Conservation (phyloP, 1,140 invertebrate genomes). For the Drosophila nebulosa region DNA sequence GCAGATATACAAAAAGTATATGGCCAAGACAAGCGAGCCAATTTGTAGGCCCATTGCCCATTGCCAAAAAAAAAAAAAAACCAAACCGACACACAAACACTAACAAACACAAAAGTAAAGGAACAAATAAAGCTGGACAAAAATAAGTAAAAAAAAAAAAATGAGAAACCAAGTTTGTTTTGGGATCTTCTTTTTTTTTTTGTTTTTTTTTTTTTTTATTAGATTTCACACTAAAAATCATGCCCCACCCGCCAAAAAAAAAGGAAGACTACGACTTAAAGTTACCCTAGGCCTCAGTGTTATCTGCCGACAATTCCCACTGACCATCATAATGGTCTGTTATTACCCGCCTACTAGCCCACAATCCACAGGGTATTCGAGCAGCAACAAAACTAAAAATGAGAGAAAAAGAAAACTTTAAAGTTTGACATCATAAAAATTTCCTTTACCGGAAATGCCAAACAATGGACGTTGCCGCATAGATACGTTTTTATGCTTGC, state of each 20-base stretch:
- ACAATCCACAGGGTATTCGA: neutral
- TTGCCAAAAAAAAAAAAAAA: conserved; percentile 23
- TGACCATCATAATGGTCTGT: neutral
- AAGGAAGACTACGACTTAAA: neutral
- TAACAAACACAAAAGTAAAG: conserved; percentile 9
- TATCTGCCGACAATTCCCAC: neutral
- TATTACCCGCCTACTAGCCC: neutral
- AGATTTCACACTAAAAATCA: conserved; percentile 6
- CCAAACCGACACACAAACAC: no score
- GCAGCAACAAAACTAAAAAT: conserved; percentile 7
- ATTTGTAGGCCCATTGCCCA: conserved; percentile 73
- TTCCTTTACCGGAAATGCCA: conserved; percentile 70
- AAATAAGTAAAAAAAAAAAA: neutral
- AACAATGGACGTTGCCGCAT: conserved; percentile 41
- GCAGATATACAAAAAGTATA: conserved; percentile 16
- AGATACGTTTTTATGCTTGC: conserved; percentile 6
- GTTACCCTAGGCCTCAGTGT: neutral
- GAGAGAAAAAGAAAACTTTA: conserved; percentile 35
- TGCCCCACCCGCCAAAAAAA: neutral
- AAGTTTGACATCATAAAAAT: conserved; percentile 70
- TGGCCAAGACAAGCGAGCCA: conserved; percentile 59
- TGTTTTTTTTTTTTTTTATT: conserved; percentile 6
- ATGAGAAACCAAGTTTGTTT: neutral
- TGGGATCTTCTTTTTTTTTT: neutral
- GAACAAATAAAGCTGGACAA: neutral